Base-by-base conservation (phyloP, 1,140 invertebrate genomes). In the Heliconius congener region DNA sequence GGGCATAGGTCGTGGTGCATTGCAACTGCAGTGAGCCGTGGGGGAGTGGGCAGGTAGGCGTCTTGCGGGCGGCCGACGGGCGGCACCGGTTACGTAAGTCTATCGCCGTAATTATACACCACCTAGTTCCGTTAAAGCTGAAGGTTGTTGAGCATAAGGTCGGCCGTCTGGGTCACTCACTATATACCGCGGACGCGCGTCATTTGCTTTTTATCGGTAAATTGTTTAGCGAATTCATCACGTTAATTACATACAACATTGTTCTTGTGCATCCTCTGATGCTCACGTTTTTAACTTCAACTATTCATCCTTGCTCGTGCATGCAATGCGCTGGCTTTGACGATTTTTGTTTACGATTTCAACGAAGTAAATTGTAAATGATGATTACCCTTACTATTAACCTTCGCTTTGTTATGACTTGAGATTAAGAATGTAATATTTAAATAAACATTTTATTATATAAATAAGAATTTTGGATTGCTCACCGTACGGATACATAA, bases 131-230 rank as follows among this genome's bases (percentile, higher is more conserved):
- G 87, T 86, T 87, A 88, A 87, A 85, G 81, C 84, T 85, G 89
- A 92, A 92, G 90, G 90, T 89, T 90, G 88, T 86, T 87, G 83
- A 84, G 85, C 84, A 90, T 89, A 89, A 92, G 88, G 86, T 88
- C 87, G 85, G 79, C 83, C 70, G 86, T 90, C 87, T 88, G 87
- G 88, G 89, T 90, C 89, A 85, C 80, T 78, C 89, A 85, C 80
- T 78, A 74, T 77, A 78, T 74, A 66, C 60, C 60, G 60, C 60
- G 60, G 74, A 77, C 79, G 76, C 50, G 74, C 50, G 74, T 79
- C 74, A 81, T 37, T 76, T 19, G 71, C 6, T 81, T 78, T 76
- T 77, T 77, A 66, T 72, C 57, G 30, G n/a, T 52, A 71, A 74
- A 71, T 74, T 37, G n/a, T 50, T 71, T 76, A 19, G n/a, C 27